These are phyloP conservation scores for Petaurus breviceps DNA, from an alignment of 2,113 vertebrate species.

Conservation along the genomic window DNA sequence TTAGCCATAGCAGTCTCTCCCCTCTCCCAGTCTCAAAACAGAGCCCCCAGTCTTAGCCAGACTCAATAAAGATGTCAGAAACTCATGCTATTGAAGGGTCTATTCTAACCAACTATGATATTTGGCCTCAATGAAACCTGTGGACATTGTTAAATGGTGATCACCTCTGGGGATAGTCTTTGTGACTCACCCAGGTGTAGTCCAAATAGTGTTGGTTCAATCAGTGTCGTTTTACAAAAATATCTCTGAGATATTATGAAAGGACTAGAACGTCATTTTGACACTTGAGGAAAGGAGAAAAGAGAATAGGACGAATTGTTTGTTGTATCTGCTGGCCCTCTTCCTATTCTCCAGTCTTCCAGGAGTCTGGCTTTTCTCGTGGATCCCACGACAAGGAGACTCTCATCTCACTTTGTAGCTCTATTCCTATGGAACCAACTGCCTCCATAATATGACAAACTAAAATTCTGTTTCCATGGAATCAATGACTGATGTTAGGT, in stretches of 20 bases:
- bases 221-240: background rate
- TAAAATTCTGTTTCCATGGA: background rate
- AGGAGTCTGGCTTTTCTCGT: background rate
- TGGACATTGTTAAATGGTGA: background rate
- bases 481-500: background rate
- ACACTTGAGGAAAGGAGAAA: background rate
- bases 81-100: background rate
- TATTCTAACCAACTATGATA: background rate
- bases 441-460: background rate
- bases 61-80: background rate
- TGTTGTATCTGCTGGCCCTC: background rate
- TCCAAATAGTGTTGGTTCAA: background rate
- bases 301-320: background rate
- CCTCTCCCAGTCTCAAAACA: constrained; percentile 1
- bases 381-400: background rate
- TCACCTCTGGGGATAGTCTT: background rate
- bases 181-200: background rate
- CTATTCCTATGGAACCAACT: background rate
- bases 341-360: background rate
- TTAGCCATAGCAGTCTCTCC: background rate
- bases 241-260: background rate
- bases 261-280: background rate
- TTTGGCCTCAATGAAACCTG: background rate
- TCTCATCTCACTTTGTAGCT: background rate
- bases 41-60: background rate